These are phyloP conservation scores for Isurus oxyrinchus DNA, from an alignment of 2,113 vertebrate genomes.

Conservation along the genomic window DNA sequence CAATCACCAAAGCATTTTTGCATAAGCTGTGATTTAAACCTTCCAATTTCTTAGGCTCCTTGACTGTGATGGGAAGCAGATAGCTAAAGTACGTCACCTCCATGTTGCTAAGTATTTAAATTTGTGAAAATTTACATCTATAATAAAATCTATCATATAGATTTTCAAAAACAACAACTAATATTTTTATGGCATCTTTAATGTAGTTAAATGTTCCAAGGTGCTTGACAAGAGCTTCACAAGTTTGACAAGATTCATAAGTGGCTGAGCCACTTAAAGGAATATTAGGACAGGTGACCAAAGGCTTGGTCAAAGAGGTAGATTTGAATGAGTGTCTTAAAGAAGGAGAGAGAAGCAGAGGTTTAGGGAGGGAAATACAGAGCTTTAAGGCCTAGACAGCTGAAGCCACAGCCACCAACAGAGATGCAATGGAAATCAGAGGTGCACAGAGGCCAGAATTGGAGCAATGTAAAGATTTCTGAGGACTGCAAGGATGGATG, in stretches of 20 bases:
- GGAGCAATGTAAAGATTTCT: background rate
- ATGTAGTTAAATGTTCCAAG: background rate
- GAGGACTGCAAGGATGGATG: background rate
- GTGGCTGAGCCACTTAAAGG: background rate
- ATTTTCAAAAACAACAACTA: background rate
- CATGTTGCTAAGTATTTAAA: background rate
- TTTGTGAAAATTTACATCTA: background rate
- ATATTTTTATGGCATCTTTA: background rate
- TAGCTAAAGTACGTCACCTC: background rate
- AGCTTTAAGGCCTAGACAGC: background rate
- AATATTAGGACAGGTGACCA: background rate
- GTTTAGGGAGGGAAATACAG: background rate
- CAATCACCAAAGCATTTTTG: background rate
- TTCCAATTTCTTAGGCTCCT: background rate
- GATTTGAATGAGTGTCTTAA: background rate
- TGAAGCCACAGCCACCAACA: background rate
- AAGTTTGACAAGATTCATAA: too few species aligned
- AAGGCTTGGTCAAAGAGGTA: background rate
- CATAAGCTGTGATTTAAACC: background rate
- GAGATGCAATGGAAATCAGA: too few species aligned
- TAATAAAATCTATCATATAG: background rate
- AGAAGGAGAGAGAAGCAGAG: background rate
- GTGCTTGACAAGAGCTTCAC: background rate
- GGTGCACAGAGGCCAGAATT: background rate
- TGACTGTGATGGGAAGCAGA: background rate